Evolutionary conservation across 2,113 vertebrate genomes (phyloP), one percentile per base, ranked within the genome.

Genomic region (Talpa occidentalis): DNA sequence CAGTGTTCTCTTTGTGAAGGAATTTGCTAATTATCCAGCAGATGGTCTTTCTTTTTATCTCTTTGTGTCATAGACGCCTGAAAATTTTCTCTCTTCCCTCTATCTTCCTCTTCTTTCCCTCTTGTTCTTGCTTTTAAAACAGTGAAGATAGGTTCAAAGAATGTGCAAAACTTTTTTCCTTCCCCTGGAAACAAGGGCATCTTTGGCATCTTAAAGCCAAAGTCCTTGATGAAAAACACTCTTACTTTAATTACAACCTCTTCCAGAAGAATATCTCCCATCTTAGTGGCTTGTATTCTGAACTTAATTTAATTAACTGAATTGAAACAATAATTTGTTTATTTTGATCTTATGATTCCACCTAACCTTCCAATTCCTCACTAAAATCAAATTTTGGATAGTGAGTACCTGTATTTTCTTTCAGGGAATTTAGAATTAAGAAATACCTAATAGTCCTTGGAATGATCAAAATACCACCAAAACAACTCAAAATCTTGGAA

Each of bases 21-120:
- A 93, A 95, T 96, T 95, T 92, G 81, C 54, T 56, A 74, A 87
- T 95, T 92, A 67, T 81, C 59, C 83, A 83, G 49, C 86, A 95
- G 91, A 95, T 94, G 82, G 74, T 88, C 44, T 94, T 90, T 74
- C 74, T 92, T 95, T 92, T 85, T 77, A 86, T 83, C 67, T 79
- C 0, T 73, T 72, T 64, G 87, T 0, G 0, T 84, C 94, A 93
- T 42, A 21, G 11, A 84, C 95, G 88, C 93, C 91, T 86, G 89
- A 70, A 90, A 40, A 62, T 40, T 60, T 69, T 73, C 6, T 78
- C 60, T 24, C 30, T 80, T 80, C 77, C 73, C 47, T 80, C 37
- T 73, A 69, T 88, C 60, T 94, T 47, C 60, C 21, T 80, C 67
- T 60, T 76, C 1, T 86, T 22, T 78, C 72, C 9, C 17, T 59